Base-by-base conservation (phyloP, 2,113 vertebrate species). In the Edolisoma coerulescens region DNA sequence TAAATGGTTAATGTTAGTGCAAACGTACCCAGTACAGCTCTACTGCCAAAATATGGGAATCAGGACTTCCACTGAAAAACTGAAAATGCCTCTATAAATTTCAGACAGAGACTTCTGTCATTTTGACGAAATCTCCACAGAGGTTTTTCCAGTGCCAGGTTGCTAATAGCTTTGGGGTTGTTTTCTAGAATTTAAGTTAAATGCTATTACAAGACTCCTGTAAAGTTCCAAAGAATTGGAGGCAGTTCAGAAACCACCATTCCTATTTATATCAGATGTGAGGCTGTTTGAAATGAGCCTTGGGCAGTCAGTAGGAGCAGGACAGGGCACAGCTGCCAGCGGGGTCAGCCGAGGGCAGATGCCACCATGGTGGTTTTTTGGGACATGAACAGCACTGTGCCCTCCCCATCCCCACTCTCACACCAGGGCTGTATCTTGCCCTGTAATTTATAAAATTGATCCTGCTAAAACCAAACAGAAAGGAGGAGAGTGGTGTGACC, bases 281-380 rank as follows among this genome's bases (percentile, higher is more conserved):
- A 42, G 60, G 50, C 75, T 45, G 59, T 23, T 42, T 39, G 80
- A 23, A 67, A 45, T 11, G 64, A 70, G 80, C 22, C 32, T 1
- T 0, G 28, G n/a, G 16, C 37, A 16, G 76, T 7, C 0, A 0
- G 9, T 21, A 42, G 26, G 32, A 41, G 84, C 81, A 45, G 68
- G 7, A 23, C 2, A 18, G 69, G 68, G 61, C 90, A 37, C 24
- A 19, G 73, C 3, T 52, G 89, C 32, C 49, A 30, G 56, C 3
- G 0, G 83, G 86, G 80, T 67, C 33, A 9, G 89, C 67, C 0
- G 0, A 28, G 77, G 81, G 69, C 87, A 47, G 70, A 16, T n/a
- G 76, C 23, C 67, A 33, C 76, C 7, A 0, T 0, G 4, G 18
- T 13, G 69, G 9, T 28, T 17, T 8, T 30, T 1, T 4, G 57